Evolutionary conservation across 1,140 invertebrate genomes (phyloP).

Genomic region (Lanistes nyassanus): DNA sequence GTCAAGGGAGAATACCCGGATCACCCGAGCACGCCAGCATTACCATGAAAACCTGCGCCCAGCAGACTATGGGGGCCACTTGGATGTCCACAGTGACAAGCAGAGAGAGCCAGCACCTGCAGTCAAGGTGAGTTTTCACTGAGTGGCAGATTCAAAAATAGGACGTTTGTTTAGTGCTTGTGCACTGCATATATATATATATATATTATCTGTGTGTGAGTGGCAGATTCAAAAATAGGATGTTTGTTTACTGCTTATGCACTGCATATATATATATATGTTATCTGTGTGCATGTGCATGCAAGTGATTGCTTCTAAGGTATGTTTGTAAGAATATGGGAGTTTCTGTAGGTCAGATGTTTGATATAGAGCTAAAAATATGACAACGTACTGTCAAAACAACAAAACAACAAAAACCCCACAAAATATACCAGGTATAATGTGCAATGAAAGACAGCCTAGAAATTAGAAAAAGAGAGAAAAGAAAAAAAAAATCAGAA

Average conservation of each 20-base stretch:
- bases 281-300: neutral
- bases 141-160: neutral
- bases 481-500: too few species aligned
- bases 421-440: too few species aligned
- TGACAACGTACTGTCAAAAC: too few species aligned
- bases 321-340: too few species aligned
- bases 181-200: neutral
- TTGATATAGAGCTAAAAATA: too few species aligned
- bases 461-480: too few species aligned
- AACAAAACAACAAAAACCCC: too few species aligned
- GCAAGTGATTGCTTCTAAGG: too few species aligned
- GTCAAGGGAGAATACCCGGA: slow-evolving; percentile 59
- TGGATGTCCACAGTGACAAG: slow-evolving; percentile 54
- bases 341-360: too few species aligned
- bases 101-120: slow-evolving; percentile 29
- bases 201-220: neutral
- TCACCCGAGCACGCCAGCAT: slow-evolving; percentile 57
- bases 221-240: neutral
- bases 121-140: slow-evolving; percentile 16
- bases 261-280: neutral
- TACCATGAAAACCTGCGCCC: slow-evolving; percentile 61
- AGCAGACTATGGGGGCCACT: slow-evolving; percentile 55
- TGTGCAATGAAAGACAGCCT: too few species aligned
- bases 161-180: neutral
- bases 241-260: neutral